Percentiles rank a stretch among this genome's conserved stretches.
phyloP scores from a whole-genome alignment of 37 sponge, comb jelly and placozoan species.

The Amphimedon queenslandica region DNA sequence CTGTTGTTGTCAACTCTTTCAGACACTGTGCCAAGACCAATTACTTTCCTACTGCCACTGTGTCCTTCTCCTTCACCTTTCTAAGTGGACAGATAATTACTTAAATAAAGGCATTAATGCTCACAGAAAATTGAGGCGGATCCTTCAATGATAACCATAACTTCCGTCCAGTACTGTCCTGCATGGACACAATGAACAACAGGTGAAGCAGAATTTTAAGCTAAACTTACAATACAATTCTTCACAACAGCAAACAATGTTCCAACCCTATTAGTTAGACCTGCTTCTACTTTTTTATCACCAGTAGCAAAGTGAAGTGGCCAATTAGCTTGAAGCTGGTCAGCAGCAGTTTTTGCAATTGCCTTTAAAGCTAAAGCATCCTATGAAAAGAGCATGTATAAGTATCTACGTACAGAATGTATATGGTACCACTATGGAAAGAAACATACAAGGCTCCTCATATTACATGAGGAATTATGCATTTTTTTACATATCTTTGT shows the following conservation, averaged over 20 bases:
- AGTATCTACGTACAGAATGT: background rate
- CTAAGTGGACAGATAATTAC: no score
- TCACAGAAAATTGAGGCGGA: background rate
- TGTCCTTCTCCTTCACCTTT: no score
- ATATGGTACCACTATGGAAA: no score
- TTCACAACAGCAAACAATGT: conserved; percentile 12
- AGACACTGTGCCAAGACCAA: background rate
- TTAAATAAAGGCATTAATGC: no score
- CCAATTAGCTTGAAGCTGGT: conserved; percentile 1
- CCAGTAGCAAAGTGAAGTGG: background rate
- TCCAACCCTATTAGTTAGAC: no score
- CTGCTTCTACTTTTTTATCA: background rate
- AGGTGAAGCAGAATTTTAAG: background rate
- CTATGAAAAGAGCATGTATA: conserved; percentile 11
- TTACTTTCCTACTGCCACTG: background rate
- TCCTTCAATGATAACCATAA: conserved; percentile 13
- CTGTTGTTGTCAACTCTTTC: background rate
- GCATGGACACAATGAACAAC: background rate
- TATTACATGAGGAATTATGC: no score
- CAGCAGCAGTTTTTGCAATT: conserved; percentile 22
- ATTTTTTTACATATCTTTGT: no score
- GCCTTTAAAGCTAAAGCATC: conserved; percentile 39
- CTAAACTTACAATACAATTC: conserved; percentile 10
- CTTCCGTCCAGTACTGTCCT: conserved; percentile 21
- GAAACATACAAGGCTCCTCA: no score